Conservation (phyloP, 2,888 invertebrate species). For the Drosophila stalkeri region DNA sequence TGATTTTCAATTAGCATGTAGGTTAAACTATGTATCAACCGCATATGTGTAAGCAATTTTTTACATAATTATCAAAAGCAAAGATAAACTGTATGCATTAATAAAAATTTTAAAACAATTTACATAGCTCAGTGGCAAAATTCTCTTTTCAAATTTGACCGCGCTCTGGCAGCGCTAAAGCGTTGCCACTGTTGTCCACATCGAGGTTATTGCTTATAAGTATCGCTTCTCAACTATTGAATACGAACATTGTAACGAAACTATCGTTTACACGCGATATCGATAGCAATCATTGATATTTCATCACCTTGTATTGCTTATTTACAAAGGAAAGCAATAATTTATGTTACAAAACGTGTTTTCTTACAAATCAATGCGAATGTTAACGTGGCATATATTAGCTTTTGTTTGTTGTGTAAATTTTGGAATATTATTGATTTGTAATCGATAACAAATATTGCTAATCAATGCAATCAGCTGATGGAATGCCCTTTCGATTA, state of each 20-base stretch:
- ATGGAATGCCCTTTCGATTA: conserved; percentile 36
- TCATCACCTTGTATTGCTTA: neutral
- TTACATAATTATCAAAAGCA: conserved; percentile 77
- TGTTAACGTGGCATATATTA: neutral
- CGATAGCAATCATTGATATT: conserved; percentile 11
- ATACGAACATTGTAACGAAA: conserved; percentile 11
- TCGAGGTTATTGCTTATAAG: conserved; percentile 16
- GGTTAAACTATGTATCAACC: conserved; percentile 75
- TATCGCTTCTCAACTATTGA: neutral
- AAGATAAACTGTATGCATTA: conserved; percentile 78
- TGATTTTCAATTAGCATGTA: conserved; percentile 76
- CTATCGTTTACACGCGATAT: neutral
- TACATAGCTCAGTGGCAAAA: neutral
- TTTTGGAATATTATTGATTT: neutral
- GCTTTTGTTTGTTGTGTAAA: neutral
- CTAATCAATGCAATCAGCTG: conserved; percentile 23
- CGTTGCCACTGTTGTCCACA: conserved; percentile 15
- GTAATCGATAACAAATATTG: conserved; percentile 32
- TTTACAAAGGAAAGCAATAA: neutral
- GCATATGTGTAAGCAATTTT: conserved; percentile 74
- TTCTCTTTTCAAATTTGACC: conserved; percentile 8
- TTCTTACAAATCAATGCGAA: neutral
- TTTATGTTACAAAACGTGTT: neutral
- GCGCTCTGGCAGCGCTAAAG: conserved; percentile 6
- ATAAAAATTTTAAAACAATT: conserved; percentile 59